phyloP scores from a whole-genome alignment of 2,797 vertebrate genomes.

The Phyllotis vaccarum region DNA sequence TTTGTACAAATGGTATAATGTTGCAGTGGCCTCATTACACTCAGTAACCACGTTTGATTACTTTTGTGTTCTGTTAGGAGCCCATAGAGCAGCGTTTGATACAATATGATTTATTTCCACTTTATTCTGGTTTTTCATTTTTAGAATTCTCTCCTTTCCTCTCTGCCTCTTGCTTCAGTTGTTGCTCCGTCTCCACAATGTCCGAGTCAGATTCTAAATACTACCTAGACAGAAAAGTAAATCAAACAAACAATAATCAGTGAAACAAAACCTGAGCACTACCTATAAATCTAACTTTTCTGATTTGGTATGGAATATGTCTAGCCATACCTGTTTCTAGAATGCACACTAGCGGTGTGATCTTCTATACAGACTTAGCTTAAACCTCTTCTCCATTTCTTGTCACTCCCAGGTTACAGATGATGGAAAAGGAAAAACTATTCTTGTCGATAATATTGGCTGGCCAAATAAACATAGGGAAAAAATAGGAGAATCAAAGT shows the following conservation, averaged over 20 bases:
- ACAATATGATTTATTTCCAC: not conserved
- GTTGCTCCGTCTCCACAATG: not conserved
- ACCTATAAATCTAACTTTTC: not conserved
- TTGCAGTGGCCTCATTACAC: not conserved
- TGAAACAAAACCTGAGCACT: not conserved
- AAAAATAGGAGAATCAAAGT: not conserved
- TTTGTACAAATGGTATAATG: not conserved
- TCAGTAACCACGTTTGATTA: not conserved
- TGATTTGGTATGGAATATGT: not conserved
- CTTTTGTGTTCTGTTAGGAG: not conserved
- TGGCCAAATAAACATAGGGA: not conserved
- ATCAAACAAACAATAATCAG: not conserved
- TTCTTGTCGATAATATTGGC: not conserved
- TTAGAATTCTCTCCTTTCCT: not conserved
- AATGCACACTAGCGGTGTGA: not conserved
- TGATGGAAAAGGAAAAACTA: not conserved
- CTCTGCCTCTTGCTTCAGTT: not conserved
- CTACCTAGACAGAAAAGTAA: not conserved
- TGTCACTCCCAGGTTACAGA: not conserved
- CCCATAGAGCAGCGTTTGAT: not conserved
- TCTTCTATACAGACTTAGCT: not conserved
- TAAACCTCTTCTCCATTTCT: not conserved
- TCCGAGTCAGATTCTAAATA: constrained; percentile 6
- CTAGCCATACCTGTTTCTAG: not conserved
- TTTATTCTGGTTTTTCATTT: not conserved